Base-by-base conservation (phyloP, 2,888 invertebrate genomes). In the Xestoiulus laeticollis region DNA sequence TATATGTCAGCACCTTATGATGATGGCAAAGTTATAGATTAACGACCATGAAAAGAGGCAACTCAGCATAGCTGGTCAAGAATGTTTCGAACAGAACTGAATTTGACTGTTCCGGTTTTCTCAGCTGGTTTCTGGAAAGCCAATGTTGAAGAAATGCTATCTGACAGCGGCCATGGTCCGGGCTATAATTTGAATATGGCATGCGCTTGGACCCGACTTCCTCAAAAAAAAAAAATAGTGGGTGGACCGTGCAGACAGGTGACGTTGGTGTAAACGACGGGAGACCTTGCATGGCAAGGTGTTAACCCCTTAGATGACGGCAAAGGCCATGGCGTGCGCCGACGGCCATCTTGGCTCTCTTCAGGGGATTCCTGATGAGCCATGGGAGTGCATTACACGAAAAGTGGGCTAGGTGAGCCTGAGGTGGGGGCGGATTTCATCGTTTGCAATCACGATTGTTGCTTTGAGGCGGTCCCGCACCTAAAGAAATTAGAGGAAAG, bases 371-470 rank as follows among this genome's bases (percentile, higher is more conserved):
- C 68, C n/a, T 68, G 68, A 78, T 78, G 78, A 30, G 30, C 78
- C 30, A 32, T 30, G 78, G 30, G 78, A 78, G 78, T 78, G 78
- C 78, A 30, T 2, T 30, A 16, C 16, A 78, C 30, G 78, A 78
- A 30, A 78, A 78, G 30, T 78, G 78, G 78, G 16, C 78, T 78
- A 78, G 30, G 10, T 78, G 30, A 78, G 30, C 78, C 78, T 30
- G 16, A 78, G 78, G 78, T 78, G 78, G 78, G 68, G 78, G 78
- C 78, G 78, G 78, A 78, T 14, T 26, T 78, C 68, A n/a, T 14
- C n/a, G 19, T 59, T 68, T n/a, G 68, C 68, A 68, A 68, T 68
- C 78, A 78, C 78, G 78, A 78, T 78, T 78, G 30, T 32, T 78
- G 68, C 68, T 68, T 26, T 8, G 68, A 68, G 53, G 53, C 53